Percentiles rank a stretch among this genome's conserved stretches.
Conservation (phyloP, 2,113 vertebrate genomes). For the Danionella cerebrum region DNA sequence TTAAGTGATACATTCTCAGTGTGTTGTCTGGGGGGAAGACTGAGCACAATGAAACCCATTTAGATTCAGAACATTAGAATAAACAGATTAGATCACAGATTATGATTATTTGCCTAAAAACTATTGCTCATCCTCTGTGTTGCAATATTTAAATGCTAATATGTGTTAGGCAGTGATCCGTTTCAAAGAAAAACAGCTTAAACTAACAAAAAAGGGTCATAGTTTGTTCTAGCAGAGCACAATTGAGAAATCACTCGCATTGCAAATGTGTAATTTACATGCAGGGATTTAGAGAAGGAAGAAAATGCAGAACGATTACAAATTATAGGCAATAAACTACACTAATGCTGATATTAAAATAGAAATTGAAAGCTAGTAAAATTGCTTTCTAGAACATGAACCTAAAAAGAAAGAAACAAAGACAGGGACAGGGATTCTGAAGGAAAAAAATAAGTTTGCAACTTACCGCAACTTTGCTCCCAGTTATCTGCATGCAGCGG, state of each 20-base stretch:
- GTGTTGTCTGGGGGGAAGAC: conserved; percentile 38
- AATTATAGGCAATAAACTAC: conserved; percentile 54
- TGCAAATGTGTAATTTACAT: conserved; percentile 49
- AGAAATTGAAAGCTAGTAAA: conserved; percentile 42
- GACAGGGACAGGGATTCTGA: conserved; percentile 7
- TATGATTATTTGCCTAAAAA: conserved; percentile 53
- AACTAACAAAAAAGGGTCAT: conserved; percentile 46
- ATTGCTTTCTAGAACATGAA: conserved; percentile 33
- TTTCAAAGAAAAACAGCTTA: conserved; percentile 48
- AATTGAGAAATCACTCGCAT: conserved; percentile 54
- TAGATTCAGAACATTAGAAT: conserved; percentile 48
- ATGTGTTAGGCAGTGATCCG: conserved; percentile 46
- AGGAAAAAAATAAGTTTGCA: conserved; percentile 64
- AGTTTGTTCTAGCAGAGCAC: conserved; percentile 46
- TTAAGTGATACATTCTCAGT: conserved; percentile 45
- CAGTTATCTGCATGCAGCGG: conserved; percentile 98
- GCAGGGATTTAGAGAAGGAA: conserved; percentile 33
- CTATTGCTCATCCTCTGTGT: conserved; percentile 46
- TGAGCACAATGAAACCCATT: conserved; percentile 47
- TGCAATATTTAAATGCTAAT: conserved; percentile 60
- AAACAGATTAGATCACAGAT: conserved; percentile 56
- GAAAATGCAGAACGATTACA: conserved; percentile 46
- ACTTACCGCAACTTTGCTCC: conserved; percentile 98
- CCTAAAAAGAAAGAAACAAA: background rate
- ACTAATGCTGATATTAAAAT: conserved; percentile 47